phyloP scores from a whole-genome alignment of 2,797 vertebrate species.

The Gastrophryne carolinensis region DNA sequence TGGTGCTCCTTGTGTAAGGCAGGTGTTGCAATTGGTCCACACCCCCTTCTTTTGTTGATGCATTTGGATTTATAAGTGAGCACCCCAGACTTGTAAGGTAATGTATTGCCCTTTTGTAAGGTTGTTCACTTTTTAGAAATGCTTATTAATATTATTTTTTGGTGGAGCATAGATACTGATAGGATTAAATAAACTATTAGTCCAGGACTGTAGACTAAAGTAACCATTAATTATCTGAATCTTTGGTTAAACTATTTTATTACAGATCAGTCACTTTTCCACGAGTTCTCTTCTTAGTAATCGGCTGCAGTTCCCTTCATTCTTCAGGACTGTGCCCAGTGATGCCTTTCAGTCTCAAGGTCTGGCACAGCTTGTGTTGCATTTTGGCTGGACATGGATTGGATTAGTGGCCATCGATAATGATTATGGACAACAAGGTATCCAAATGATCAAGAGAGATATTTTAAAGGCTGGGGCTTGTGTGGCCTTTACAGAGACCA shows the following conservation, averaged over 20 bases:
- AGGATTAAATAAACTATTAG: no score
- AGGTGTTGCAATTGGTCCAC: no score
- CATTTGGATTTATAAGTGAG: no score
- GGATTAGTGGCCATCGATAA: slow-evolving; percentile 22
- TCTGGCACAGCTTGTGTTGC: slow-evolving; percentile 9
- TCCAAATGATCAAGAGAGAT: slow-evolving; percentile 20
- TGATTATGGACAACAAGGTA: slow-evolving; percentile 23
- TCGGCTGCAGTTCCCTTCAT: neutral
- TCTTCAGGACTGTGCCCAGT: slow-evolving; percentile 47
- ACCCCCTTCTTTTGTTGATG: no score
- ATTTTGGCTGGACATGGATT: slow-evolving; percentile 50
- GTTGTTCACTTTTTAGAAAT: no score
- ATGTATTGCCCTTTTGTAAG: no score
- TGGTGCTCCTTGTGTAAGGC: no score
- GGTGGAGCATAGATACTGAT: no score
- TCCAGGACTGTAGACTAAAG: no score
- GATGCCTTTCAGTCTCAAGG: neutral
- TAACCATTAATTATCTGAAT: no score
- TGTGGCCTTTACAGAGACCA: slow-evolving; percentile 32
- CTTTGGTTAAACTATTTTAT: neutral
- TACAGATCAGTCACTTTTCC: slow-evolving; percentile 40
- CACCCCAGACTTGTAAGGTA: no score
- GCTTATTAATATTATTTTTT: no score
- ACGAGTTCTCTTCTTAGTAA: slow-evolving; percentile 32
- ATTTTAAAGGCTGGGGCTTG: slow-evolving; percentile 28